A percentile compares a stretch with the other conserved stretches of the same genome.
These are phyloP conservation scores for Sclerodermus sp. DNA, from an alignment of 2,888 invertebrate genomes.

Conservation along the genomic window DNA sequence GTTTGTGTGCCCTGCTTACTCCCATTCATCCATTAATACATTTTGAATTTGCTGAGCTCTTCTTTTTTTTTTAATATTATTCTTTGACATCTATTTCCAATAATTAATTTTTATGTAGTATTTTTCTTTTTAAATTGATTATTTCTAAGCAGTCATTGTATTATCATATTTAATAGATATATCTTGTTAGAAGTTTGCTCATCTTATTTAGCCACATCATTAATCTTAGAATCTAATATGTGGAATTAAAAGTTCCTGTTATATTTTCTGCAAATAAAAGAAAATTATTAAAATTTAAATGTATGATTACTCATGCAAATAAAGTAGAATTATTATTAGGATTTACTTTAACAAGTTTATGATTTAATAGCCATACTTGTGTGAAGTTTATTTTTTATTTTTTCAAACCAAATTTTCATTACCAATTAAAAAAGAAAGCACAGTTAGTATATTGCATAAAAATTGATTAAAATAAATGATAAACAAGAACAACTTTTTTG, in stretches of 20 bases:
- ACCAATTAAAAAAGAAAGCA: no score
- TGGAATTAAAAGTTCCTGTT: neutral
- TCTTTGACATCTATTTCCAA: neutral
- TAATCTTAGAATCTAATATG: neutral
- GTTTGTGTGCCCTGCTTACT: conserved; percentile 49
- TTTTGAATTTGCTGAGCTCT: conserved; percentile 1
- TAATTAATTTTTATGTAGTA: neutral
- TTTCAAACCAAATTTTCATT: no score
- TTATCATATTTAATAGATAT: neutral
- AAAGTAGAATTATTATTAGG: neutral
- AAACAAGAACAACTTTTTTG: no score
- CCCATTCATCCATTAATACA: conserved; percentile 56
- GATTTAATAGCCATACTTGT: no score
- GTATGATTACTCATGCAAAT: conserved; percentile 5
- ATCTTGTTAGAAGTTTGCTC: no score
- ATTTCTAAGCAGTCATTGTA: neutral
- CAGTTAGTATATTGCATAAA: no score
- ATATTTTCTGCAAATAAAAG: neutral
- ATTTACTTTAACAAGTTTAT: neutral
- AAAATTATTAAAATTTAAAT: conserved; percentile 10
- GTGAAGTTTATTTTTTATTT: no score
- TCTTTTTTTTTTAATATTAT: conserved; percentile 3
- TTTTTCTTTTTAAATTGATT: neutral
- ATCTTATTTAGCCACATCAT: no score
- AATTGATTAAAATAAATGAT: no score